These are phyloP conservation scores for Quadroppia sp. DNA, from an alignment of 2,888 invertebrate species.

Conservation along the genomic window DNA sequence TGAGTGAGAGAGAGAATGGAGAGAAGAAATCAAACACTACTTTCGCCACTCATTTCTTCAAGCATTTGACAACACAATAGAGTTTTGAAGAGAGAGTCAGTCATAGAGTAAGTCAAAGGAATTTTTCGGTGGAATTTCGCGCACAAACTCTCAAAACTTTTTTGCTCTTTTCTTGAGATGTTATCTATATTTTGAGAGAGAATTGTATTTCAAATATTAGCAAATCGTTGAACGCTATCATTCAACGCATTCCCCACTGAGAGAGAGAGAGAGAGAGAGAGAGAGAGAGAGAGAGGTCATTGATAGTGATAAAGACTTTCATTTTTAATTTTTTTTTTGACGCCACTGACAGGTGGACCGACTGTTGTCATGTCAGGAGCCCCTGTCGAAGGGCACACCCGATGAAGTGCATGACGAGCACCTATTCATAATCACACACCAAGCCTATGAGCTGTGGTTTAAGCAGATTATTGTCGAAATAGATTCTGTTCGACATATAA, in stretches of 20 bases:
- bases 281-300: not conserved
- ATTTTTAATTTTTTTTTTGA: no score
- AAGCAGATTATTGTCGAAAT: conserved; percentile 97
- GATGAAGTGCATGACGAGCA: conserved; percentile 89
- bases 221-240: conserved; percentile 30
- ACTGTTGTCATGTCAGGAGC: conserved; percentile 62
- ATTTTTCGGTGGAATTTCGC: conserved; percentile 16
- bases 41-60: conserved; percentile 27
- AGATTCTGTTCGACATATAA: conserved; percentile 79
- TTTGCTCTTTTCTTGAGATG: conserved; percentile 21
- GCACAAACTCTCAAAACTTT: not conserved
- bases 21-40: conserved; percentile 23
- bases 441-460: conserved; percentile 99
- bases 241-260: conserved; percentile 14
- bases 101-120: conserved; percentile 7
- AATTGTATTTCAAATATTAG: conserved; percentile 30
- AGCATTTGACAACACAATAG: conserved; percentile 33
- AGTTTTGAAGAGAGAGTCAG: not conserved
- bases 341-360: conserved; percentile 63
- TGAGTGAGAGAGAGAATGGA: conserved; percentile 18
- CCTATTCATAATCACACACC: conserved; percentile 94
- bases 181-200: conserved; percentile 28
- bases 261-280: not conserved
- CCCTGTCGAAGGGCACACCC: conserved; percentile 38
- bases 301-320: no score